phyloP scores from a whole-genome alignment of 2,888 invertebrate genomes.

The Melolontha melolontha region DNA sequence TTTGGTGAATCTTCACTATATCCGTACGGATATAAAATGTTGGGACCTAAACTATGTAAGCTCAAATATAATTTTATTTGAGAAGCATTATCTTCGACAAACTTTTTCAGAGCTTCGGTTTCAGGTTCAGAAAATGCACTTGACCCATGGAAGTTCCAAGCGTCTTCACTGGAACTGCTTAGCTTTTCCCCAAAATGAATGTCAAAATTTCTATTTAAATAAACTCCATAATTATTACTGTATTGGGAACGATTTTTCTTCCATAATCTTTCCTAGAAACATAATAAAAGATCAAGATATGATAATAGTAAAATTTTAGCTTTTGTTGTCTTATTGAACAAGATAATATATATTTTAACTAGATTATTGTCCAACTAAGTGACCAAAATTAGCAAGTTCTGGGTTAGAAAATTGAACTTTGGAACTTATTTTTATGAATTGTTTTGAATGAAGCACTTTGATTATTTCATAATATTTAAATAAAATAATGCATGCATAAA shows the following conservation, averaged over 20 bases:
- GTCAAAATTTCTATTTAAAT: slow-evolving; percentile 44
- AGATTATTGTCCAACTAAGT: too few species aligned
- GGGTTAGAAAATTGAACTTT: too few species aligned
- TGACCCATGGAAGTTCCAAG: slow-evolving; percentile 55
- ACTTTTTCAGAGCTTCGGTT: slow-evolving; percentile 69
- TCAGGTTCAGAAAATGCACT: slow-evolving; percentile 51
- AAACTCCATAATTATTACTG: slow-evolving; percentile 51
- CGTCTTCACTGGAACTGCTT: slow-evolving; percentile 19
- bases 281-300: slow-evolving; percentile 1
- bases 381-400: too few species aligned
- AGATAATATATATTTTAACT: too few species aligned
- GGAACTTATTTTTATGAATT: too few species aligned
- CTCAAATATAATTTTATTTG: slow-evolving; percentile 75
- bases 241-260: slow-evolving; percentile 72
- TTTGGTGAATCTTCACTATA: slow-evolving; percentile 68
- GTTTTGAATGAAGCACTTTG: too few species aligned
- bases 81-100: slow-evolving; percentile 67
- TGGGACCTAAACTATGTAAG: slow-evolving; percentile 80
- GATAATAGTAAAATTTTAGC: background rate
- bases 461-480: too few species aligned
- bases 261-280: slow-evolving; percentile 72
- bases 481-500: too few species aligned
- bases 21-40: slow-evolving; percentile 76
- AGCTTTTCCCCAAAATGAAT: slow-evolving; percentile 48
- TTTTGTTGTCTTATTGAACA: too few species aligned